Base-by-base conservation (phyloP, 2,797 vertebrate genomes). In the Spondyliosoma cantharus region DNA sequence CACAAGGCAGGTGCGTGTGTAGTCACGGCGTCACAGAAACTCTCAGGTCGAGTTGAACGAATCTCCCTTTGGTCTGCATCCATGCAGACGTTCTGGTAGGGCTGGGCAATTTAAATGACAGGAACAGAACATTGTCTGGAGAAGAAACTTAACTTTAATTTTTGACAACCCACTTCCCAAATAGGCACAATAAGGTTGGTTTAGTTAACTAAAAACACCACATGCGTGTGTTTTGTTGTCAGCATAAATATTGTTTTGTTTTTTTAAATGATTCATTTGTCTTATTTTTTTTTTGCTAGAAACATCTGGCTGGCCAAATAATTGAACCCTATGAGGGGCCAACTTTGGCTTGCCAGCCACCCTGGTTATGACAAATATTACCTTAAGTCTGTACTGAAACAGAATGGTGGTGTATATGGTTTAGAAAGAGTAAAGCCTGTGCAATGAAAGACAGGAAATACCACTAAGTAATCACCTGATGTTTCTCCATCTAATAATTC, bases 391-490 rank as follows among this genome's bases (percentile, higher is more conserved):
- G 57, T 49, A 9, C 45, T 0, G 8, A 50, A 74, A 54, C 9
- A 67, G 66, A 24, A 5, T 24, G 6, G 0, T 5, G 13, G 19
- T 56, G 56, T 9, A 52, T 25, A 15, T 1, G 27, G 3, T 17
- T 29, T 17, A 50, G 7, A 52, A 52, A 45, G 25, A 37, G 50
- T 4, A 62, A 57, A 27, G 25, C 17, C 37, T 53, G 7, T 56
- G 59, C 1, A 3, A 4, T 52, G 3, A 37, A 48, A 57, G 22
- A 52, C n/a, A 9, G 20, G 13, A 52, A 29, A 66, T 37, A 54
- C n/a, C 24, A 24, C 7, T 52, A 57, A 50, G 12, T 54, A 22
- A 74, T 71, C 53, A 69, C 70, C 70, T 60, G 19, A 69, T 6
- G 42, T 32, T 14, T 16, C 25, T 13, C 3, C 56, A 43, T 53